phyloP scores from a whole-genome alignment of 2,113 vertebrate genomes.

The Syngnathus floridae region DNA sequence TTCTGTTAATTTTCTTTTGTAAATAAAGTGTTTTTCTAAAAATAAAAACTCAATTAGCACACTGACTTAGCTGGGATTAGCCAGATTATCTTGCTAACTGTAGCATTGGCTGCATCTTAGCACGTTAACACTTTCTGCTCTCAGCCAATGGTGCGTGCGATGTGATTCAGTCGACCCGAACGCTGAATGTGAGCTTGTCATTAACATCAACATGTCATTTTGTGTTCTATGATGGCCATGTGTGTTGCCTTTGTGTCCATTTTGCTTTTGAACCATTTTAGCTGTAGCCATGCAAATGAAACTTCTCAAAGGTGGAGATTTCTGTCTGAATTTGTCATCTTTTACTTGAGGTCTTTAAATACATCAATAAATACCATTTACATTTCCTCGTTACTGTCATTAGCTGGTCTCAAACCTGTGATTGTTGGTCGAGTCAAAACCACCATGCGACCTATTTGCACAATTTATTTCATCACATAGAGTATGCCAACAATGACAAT shows the following conservation, averaged over 20 bases:
- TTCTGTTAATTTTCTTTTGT: not conserved
- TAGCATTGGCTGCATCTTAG: conserved; percentile 33
- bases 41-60: conserved; percentile 32
- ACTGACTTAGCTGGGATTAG: conserved; percentile 55
- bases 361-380: no score
- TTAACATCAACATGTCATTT: not conserved
- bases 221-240: not conserved
- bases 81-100: conserved; percentile 49
- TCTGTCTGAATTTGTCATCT: no score
- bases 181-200: not conserved
- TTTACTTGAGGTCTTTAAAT: no score
- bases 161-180: not conserved
- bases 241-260: no score
- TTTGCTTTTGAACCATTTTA: no score
- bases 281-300: no score
- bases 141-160: not conserved
- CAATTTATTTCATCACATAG: not conserved
- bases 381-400: not conserved
- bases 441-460: not conserved
- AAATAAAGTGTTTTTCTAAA: not conserved
- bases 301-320: no score
- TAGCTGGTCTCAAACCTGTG: not conserved
- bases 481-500: no score
- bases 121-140: conserved; percentile 25
- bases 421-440: not conserved